Base-by-base conservation (phyloP, 1,140 invertebrate species). In the Platorchestia sp. region DNA sequence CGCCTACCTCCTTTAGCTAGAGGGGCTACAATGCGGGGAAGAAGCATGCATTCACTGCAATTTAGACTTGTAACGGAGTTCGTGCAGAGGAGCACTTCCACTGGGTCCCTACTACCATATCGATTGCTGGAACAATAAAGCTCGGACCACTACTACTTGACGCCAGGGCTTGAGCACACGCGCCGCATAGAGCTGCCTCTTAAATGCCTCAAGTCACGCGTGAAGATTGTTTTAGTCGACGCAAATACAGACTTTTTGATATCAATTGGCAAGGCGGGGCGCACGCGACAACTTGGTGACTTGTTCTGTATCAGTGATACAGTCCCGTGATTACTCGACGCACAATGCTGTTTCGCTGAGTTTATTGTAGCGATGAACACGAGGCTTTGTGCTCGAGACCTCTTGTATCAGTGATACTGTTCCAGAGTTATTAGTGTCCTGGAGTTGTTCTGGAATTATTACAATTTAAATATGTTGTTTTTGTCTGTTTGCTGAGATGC, bases 201-300 rank as follows among this genome's bases (percentile, higher is more conserved):
- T 93, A 93, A 93, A 93, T 93, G 91, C 91, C 36, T 40, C 6
- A 7, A 93, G 91, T 93, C 91, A 93, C 91, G 91, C 91, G 40
- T 40, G 91, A 45, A 93, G 91, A 93, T 93, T 93, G 91, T 93
- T 93, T 93, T 93, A 93, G 43, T 93, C 91, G 6, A n/a, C 5
- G 44, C 91, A 40, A 93, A 45, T 45, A 45, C 91, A 93, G 91
- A 93, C 91, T 93, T 93, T 93, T 93, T 93, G 91, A 93, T 93
- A 93, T 93, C 91, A 93, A 93, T 93, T 93, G 91, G 40, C 43
- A n/a, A 47, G 91, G 7, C 40, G 45, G 41, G 44, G 7, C 19
- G 44, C 91, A 93, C 91, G 91, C 91, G 91, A 93, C 91, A 89
- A 16, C 41, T 89, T 42, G 36, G 59, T 75, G 59, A 75, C 59